These are phyloP conservation scores for Plecotus auritus DNA, from an alignment of 2,113 vertebrate genomes.

Conservation along the genomic window DNA sequence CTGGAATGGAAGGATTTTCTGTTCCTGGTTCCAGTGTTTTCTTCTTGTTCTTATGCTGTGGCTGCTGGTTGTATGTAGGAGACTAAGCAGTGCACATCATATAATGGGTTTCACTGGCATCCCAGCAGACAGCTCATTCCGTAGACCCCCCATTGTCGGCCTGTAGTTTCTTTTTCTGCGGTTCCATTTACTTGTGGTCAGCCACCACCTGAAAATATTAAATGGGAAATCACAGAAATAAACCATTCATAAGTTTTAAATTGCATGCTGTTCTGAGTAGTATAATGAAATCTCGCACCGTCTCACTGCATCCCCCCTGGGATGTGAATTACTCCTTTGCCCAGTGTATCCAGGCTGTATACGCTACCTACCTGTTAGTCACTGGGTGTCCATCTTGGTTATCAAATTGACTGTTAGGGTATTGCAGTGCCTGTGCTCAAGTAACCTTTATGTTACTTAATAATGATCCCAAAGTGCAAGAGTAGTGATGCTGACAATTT, in stretches of 20 bases:
- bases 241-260: not conserved
- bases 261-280: not conserved
- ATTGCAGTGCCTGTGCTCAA: not conserved
- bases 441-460: not conserved
- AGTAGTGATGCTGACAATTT: too few relatives aligned
- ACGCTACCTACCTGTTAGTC: not conserved
- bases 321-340: not conserved
- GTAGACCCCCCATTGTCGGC: not conserved
- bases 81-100: accelerated
- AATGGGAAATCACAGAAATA: not conserved
- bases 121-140: not conserved
- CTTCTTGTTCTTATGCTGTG: not conserved
- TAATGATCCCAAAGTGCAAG: not conserved
- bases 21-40: not conserved
- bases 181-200: not conserved
- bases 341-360: not conserved
- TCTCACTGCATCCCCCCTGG: not conserved
- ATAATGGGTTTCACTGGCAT: not conserved
- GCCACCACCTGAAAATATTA: not conserved
- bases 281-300: not conserved
- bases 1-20: not conserved
- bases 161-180: not conserved
- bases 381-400: not conserved
- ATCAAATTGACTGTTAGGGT: not conserved
- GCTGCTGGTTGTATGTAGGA: not conserved